Evolutionary conservation across 2,113 vertebrate genomes (phyloP).

Genomic region (Montifringilla adamsi): DNA sequence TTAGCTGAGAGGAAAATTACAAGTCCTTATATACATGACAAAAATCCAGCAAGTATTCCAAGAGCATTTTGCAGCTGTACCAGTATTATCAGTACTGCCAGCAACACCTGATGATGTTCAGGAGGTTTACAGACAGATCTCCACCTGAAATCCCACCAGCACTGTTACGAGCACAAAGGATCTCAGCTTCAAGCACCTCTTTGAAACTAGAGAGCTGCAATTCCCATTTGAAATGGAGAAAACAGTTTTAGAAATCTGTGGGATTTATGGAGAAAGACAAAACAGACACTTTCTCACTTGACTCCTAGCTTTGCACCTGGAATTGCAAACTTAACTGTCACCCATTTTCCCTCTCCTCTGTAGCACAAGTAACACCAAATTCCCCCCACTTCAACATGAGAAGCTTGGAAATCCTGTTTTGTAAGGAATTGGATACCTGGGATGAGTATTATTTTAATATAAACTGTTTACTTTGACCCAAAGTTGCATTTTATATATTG

Average conservation of each 20-base stretch:
- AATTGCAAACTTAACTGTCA: background rate
- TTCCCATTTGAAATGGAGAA: background rate
- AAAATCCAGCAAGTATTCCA: background rate
- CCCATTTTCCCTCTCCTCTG: background rate
- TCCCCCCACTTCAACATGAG: background rate
- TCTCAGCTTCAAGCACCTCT: background rate
- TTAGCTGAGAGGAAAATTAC: background rate
- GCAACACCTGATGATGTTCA: background rate
- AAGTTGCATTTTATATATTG: background rate
- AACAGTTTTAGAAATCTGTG: background rate
- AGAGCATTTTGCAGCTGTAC: background rate
- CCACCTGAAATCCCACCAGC: background rate
- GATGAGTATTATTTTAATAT: background rate
- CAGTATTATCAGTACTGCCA: background rate
- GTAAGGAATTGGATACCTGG: background rate
- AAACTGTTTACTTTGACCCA: constrained; percentile 20
- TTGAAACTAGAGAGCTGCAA: background rate
- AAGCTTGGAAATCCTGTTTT: background rate
- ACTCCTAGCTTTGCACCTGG: background rate
- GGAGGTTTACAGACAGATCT: background rate
- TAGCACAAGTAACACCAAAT: background rate
- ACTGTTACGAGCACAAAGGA: background rate
- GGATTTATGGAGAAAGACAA: background rate
- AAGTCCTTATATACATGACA: background rate
- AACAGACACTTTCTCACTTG: background rate